These are phyloP conservation scores for Sebastes nivosus DNA, from an alignment of 2,797 vertebrate genomes.

Conservation along the genomic window DNA sequence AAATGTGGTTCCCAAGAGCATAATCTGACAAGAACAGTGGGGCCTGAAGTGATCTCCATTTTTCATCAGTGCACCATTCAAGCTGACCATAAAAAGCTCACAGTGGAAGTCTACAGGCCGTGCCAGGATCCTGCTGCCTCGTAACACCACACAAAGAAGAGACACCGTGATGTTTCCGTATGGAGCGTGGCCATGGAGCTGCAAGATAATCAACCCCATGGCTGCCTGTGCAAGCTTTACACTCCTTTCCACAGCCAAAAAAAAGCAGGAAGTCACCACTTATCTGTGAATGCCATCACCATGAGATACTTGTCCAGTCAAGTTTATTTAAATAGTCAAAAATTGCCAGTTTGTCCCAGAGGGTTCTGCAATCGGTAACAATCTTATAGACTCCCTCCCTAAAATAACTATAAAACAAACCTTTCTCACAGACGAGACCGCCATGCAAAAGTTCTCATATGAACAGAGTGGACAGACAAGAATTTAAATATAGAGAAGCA, in stretches of 20 bases:
- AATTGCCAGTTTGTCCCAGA: conserved; percentile 29
- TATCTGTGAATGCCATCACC: conserved; percentile 31
- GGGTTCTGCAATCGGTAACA: neutral
- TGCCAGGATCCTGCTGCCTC: conserved; percentile 63
- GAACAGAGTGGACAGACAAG: neutral
- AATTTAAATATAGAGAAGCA: neutral
- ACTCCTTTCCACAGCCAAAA: conserved; percentile 16
- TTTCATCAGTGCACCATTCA: conserved; percentile 77
- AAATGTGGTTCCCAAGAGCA: conserved; percentile 44
- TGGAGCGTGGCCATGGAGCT: conserved; percentile 55
- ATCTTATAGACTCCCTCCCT: neutral
- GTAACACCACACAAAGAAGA: conserved; percentile 49
- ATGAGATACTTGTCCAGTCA: conserved; percentile 25
- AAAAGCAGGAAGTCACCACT: conserved; percentile 25
- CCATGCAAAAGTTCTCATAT: neutral
- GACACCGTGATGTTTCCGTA: conserved; percentile 63
- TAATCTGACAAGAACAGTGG: conserved; percentile 62
- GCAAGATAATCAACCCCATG: conserved; percentile 64
- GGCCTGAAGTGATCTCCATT: conserved; percentile 67
- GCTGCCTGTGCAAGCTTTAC: conserved; percentile 43
- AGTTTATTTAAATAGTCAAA: conserved; percentile 1
- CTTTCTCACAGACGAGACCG: neutral
- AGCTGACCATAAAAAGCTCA: conserved; percentile 63
- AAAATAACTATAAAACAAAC: no score
- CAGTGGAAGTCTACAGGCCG: conserved; percentile 54